phyloP scores from a whole-genome alignment of 2,113 vertebrate species.

The Elephas maximus region DNA sequence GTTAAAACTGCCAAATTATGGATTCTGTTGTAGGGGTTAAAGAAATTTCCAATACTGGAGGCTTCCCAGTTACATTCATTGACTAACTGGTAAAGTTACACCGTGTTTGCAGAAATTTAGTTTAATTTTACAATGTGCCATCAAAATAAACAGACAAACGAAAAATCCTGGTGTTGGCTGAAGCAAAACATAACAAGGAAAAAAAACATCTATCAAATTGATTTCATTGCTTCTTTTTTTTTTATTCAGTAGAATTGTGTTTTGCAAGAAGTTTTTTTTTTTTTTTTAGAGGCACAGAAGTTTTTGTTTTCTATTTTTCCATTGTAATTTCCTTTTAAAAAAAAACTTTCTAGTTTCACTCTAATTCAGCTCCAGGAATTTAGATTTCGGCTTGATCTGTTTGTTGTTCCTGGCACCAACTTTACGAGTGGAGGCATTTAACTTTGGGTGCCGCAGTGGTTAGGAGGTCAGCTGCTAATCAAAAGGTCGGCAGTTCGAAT shows the following conservation, averaged over 20 bases:
- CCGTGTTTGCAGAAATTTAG: fast-evolving
- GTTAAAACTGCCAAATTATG: not conserved
- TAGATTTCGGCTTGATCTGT: fast-evolving
- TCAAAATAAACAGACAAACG: not conserved
- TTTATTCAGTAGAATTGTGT: too few species aligned
- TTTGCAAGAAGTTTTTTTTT: not conserved
- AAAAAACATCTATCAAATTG: too few species aligned
- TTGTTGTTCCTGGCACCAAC: fast-evolving
- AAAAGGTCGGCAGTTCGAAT: too few species aligned
- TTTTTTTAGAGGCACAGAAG: not conserved
- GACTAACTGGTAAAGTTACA: not conserved
- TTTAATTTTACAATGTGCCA: not conserved
- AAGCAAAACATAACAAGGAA: not conserved
- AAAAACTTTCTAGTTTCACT: not conserved
- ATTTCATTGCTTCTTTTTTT: not conserved
- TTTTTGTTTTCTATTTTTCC: not conserved
- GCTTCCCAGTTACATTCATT: fast-evolving
- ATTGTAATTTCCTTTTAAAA: not conserved
- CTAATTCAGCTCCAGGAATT: too few species aligned
- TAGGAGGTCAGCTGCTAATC: too few species aligned
- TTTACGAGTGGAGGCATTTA: too few species aligned
- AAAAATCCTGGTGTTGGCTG: not conserved
- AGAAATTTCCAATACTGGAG: fast-evolving
- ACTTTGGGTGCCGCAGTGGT: too few species aligned
- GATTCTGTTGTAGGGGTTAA: not conserved